Evolutionary conservation across 2,888 invertebrate genomes (phyloP).

Genomic region (Drosophila neutralis): DNA sequence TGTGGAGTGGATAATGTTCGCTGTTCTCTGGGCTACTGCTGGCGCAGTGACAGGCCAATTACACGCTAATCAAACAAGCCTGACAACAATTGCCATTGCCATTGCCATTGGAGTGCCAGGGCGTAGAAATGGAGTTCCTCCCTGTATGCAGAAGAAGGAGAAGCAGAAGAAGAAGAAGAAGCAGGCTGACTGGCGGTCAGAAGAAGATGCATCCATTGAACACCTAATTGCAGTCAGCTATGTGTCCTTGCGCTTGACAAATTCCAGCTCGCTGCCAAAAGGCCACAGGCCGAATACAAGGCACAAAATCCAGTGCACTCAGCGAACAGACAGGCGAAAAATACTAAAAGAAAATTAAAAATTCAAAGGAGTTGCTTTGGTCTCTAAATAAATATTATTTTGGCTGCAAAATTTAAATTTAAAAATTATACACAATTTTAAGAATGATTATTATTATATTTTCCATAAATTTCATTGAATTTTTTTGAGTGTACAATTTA

Average conservation of each 20-base stretch:
- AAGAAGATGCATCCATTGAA: slow-evolving; percentile 19
- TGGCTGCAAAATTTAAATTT: neutral
- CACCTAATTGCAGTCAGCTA: slow-evolving; percentile 70
- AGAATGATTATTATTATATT: neutral
- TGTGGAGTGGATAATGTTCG: neutral
- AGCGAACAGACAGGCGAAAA: slow-evolving; percentile 7
- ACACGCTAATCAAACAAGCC: slow-evolving; percentile 77
- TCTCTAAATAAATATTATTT: neutral
- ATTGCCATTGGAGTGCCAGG: slow-evolving; percentile 35
- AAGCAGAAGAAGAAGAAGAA: neutral
- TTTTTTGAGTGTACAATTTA: slow-evolving; percentile 26
- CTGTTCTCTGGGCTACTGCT: neutral
- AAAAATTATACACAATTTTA: neutral
- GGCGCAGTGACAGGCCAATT: slow-evolving; percentile 61
- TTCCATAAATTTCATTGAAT: neutral
- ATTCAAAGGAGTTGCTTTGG: neutral
- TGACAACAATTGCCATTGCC: slow-evolving; percentile 75
- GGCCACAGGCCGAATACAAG: slow-evolving; percentile 33
- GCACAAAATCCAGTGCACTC: slow-evolving; percentile 30
- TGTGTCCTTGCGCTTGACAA: slow-evolving; percentile 79
- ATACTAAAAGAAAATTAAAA: neutral
- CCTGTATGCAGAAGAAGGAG: slow-evolving; percentile 13
- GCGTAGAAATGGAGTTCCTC: slow-evolving; percentile 18
- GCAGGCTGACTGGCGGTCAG: slow-evolving; percentile 1
- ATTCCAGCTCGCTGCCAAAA: slow-evolving; percentile 59